phyloP scores from a whole-genome alignment of 2,113 vertebrate species.

The Gadus chalcogrammus region DNA sequence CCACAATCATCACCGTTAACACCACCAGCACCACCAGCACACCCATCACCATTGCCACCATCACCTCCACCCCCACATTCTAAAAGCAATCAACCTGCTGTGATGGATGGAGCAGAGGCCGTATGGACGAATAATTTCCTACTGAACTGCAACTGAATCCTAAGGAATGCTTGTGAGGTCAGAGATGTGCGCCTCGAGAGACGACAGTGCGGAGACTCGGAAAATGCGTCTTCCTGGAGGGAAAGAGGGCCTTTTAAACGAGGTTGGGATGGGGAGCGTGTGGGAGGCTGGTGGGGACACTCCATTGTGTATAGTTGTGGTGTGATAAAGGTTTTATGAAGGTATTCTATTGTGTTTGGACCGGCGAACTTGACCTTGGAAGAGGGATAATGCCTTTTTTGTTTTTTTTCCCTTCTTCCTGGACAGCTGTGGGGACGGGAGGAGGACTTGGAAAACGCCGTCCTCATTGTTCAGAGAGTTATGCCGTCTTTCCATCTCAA shows the following conservation, averaged over 20 bases:
- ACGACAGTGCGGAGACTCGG: slow-evolving; percentile 44
- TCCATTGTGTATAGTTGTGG: slow-evolving; percentile 46
- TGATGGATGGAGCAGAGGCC: too few species aligned
- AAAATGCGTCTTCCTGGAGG: slow-evolving; percentile 33
- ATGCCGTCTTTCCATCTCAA: not conserved
- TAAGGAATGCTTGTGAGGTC: too few species aligned
- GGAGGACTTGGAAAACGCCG: not conserved
- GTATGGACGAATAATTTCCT: too few species aligned
- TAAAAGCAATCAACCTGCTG: too few species aligned
- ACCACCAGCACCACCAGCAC: too few species aligned
- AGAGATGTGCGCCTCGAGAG: not conserved
- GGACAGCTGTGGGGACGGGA: slow-evolving; percentile 39
- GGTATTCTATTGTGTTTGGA: slow-evolving; percentile 52
- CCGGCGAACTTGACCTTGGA: slow-evolving; percentile 60
- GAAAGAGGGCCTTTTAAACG: slow-evolving; percentile 14
- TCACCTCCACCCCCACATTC: too few species aligned
- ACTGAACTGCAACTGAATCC: too few species aligned
- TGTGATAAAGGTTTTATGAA: slow-evolving; percentile 39
- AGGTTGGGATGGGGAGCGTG: slow-evolving; percentile 54
- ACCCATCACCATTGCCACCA: too few species aligned
- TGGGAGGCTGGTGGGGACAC: slow-evolving; percentile 8
- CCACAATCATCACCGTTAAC: too few species aligned
- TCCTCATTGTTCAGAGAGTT: not conserved
- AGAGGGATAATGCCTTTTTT: slow-evolving; percentile 18
- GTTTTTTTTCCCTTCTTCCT: slow-evolving; percentile 36